Base-by-base conservation (phyloP, 2,113 vertebrate genomes). In the Calyptommatus sinebrachiatus region DNA sequence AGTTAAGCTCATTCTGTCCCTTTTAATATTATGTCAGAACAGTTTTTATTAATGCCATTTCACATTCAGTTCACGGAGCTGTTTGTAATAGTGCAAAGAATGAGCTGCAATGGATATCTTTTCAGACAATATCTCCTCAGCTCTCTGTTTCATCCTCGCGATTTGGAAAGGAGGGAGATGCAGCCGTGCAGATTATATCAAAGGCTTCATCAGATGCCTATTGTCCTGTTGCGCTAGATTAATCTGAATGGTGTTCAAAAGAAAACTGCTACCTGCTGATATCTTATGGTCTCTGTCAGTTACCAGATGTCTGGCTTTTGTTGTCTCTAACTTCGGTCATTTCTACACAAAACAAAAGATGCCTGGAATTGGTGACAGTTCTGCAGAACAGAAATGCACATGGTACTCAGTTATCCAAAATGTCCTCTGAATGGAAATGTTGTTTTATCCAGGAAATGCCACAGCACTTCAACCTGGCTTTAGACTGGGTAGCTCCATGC, bases 221-320 rank as follows among this genome's bases (percentile, higher is more conserved):
- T 94, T 94, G 92, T 94, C 92, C 90, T 80, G 83, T 57, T 29
- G 79, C 73, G 66, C 22, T 86, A 90, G 81, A 90, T 85, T 90
- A 88, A 73, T 72, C 88, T 90, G 91, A 92, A 88, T 66, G 83
- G 83, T 82, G 90, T 81, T 91, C 86, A 87, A 92, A 94, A 91
- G 93, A 86, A 91, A 94, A 89, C 80, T 26, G 83, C 90, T 92
- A 92, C 92, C 91, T 93, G 91, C 91, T 91, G 91, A 77, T 90
- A 87, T 89, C 75, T 83, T 69, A 1, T 79, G 76, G 83, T 85
- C 84, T 79, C 85, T 92, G 90, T 89, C 92, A 92, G 88, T 90
- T 89, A 90, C 83, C 91, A 93, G 91, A 90, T 92, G 92, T 90
- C 93, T 92, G 89, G 41, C 85, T 89, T 88, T 91, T 90, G 89